These are phyloP conservation scores for Enteromius radiatus DNA, from an alignment of 2,797 vertebrate species.

Conservation along the genomic window DNA sequence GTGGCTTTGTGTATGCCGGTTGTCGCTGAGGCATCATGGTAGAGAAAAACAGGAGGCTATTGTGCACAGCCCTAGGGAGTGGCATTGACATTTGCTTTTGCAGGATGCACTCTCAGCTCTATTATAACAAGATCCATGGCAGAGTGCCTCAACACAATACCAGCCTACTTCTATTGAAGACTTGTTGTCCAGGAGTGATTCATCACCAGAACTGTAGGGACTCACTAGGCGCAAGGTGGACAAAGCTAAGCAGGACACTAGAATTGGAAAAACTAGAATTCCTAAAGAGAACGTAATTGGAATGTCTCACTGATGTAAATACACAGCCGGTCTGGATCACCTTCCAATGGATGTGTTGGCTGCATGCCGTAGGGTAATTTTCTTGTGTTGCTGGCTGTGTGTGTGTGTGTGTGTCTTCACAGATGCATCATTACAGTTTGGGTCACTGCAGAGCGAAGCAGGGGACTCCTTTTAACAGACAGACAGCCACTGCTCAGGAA, in stretches of 20 bases:
- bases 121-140: slow-evolving; percentile 60
- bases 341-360: slow-evolving; percentile 31
- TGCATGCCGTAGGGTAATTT: slow-evolving; percentile 30
- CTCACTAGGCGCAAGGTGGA: slow-evolving; percentile 31
- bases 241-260: slow-evolving; percentile 36
- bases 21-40: slow-evolving; percentile 56
- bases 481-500: slow-evolving; percentile 25
- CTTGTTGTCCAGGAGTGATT: slow-evolving; percentile 51
- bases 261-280: slow-evolving; percentile 17
- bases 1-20: slow-evolving; percentile 54
- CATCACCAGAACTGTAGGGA: slow-evolving; percentile 42
- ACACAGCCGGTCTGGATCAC: neutral
- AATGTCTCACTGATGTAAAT: slow-evolving; percentile 40
- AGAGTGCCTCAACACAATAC: slow-evolving; percentile 49
- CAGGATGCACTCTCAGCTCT: slow-evolving; percentile 56
- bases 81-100: slow-evolving; percentile 63
- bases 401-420: slow-evolving; percentile 9
- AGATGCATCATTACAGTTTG: slow-evolving; percentile 28
- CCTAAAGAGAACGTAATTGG: slow-evolving; percentile 43
- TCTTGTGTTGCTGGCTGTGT: slow-evolving; percentile 13
- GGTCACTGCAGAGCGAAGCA: slow-evolving; percentile 33
- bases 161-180: slow-evolving; percentile 51
- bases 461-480: slow-evolving; percentile 37
- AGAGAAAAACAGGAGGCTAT: slow-evolving; percentile 55
- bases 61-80: slow-evolving; percentile 59